Conservation (phyloP, 2,797 vertebrate genomes). For the Tachyglossus aculeatus region DNA sequence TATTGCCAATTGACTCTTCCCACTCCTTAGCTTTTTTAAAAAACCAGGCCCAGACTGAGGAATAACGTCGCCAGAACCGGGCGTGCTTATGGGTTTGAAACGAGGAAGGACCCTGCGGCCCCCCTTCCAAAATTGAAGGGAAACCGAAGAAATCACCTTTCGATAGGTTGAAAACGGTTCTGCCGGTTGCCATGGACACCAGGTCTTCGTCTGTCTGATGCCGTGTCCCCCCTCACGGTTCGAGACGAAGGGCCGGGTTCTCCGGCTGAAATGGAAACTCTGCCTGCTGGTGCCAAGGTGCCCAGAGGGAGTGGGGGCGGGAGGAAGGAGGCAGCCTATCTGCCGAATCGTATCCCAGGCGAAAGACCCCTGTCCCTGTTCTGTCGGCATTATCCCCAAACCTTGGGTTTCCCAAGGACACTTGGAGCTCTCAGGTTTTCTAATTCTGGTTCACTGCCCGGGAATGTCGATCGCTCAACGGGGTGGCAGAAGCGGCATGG, state of each 20-base stretch:
- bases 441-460: no score
- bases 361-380: no score
- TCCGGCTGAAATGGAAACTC: slow-evolving; percentile 46
- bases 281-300: slow-evolving; percentile 34
- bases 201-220: slow-evolving; percentile 37
- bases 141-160: slow-evolving; percentile 46
- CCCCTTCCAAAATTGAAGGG: slow-evolving; percentile 4
- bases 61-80: slow-evolving; percentile 7
- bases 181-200: slow-evolving; percentile 54
- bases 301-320: no score
- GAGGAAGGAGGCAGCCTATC: no score
- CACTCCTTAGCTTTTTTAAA: slow-evolving; percentile 6
- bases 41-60: no score
- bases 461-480: no score
- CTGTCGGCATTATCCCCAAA: no score
- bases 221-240: slow-evolving; percentile 31
- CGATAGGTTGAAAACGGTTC: slow-evolving; percentile 45
- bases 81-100: background rate
- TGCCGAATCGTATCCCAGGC: no score
- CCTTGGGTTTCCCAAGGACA: no score
- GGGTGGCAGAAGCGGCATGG: no score
- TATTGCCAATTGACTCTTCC: slow-evolving; percentile 1
- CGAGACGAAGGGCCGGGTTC: slow-evolving; percentile 26
- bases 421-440: no score
- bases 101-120: background rate